These are phyloP conservation scores for Furcifer pardalis DNA, from an alignment of 2,797 vertebrate genomes.

Conservation along the genomic window DNA sequence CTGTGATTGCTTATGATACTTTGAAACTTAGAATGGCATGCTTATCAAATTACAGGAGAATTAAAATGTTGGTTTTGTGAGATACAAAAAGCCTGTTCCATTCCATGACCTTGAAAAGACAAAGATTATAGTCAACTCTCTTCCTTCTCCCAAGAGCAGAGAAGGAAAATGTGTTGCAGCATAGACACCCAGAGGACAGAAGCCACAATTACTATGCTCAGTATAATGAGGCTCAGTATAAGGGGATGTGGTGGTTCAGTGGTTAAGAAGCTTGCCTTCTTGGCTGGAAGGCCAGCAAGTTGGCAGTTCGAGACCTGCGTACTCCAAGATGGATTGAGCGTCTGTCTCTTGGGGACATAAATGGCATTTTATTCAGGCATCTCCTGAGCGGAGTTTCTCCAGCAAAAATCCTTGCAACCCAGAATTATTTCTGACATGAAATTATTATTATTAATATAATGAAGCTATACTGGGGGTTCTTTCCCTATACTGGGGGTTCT, in stretches of 20 bases:
- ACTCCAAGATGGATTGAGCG: too few relatives aligned
- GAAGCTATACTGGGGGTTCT: too few relatives aligned
- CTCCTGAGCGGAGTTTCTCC: too few relatives aligned
- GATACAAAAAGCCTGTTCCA: not conserved
- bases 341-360: too few relatives aligned
- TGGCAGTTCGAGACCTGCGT: too few relatives aligned
- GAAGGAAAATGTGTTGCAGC: conserved; percentile 3
- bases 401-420: too few relatives aligned
- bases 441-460: too few relatives aligned
- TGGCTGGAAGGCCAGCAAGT: too few relatives aligned
- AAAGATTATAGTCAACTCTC: not conserved
- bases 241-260: too few relatives aligned
- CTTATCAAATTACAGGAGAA: conserved; percentile 9
- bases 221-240: not conserved
- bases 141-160: not conserved
- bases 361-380: too few relatives aligned
- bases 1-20: not conserved
- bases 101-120: conserved; percentile 8
- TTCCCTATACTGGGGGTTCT: not conserved
- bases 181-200: conserved; percentile 45
- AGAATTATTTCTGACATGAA: too few relatives aligned
- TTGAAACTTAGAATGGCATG: conserved; percentile 1
- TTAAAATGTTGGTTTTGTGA: not conserved
- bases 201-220: conserved; percentile 4
- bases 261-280: too few relatives aligned